Evolutionary conservation across 2,888 invertebrate species (phyloP), one percentile per base, ranked within the genome.

Genomic region (Rhogogaster chlorosoma): DNA sequence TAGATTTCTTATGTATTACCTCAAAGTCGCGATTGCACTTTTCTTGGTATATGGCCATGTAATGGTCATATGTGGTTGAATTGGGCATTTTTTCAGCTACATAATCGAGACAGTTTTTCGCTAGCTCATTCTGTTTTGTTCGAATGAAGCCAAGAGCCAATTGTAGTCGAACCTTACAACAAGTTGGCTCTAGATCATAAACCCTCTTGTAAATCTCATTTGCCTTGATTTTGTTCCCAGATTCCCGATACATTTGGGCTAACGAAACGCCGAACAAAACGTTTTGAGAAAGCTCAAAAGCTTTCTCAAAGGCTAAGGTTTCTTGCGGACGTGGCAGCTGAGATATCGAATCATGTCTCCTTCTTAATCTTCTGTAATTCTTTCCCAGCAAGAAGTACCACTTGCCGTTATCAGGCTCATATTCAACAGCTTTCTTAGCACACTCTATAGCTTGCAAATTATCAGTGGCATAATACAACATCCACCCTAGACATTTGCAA

Each of bases 121-220:
- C 80, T 9, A 61, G n/a, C n/a, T n/a, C n/a, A n/a, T n/a, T n/a
- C n/a, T n/a, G n/a, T n/a, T n/a, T n/a, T n/a, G n/a, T n/a, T n/a
- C n/a, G n/a, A n/a, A 80, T 80, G 15, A 80, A 80, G n/a, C 80
- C 80, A 42, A 80, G 80, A 7, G 80, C 80, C 15, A 80, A 42
- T 64, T 61, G 80, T 22, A 80, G 61, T 18, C 22, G 61, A 3
- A 80, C 80, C 22, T 57, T 80, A 18, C 61, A 61, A 2, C 26
- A 80, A 38, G 36, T 80, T 61, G 80, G 80, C 6, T 80, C 0
- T 18, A 64, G 42, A 38, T 57, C 38, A 61, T 61, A 80, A 0
- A 80, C 61, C 22, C 18, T 26, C 38, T 26, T 36, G 53, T 80
- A 80, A 4, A 61, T 64, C 6, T 6, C 4, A 80, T 57, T 36